Evolutionary conservation across 2,888 invertebrate genomes (phyloP), one percentile per base, ranked within the genome.

Genomic region (Heliconius ethilla): DNA sequence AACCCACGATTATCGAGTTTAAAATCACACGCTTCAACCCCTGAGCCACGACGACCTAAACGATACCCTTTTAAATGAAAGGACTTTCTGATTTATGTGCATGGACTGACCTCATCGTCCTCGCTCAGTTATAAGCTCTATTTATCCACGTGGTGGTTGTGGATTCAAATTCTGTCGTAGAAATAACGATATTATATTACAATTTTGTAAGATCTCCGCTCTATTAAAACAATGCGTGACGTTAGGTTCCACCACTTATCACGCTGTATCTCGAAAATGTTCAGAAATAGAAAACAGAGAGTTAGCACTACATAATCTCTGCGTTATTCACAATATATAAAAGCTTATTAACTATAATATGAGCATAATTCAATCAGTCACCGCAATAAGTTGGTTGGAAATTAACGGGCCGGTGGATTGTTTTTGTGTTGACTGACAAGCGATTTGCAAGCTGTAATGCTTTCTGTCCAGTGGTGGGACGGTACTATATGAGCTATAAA

Each of bases 371-470:
- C 72, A 80, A 73, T 78, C 75, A 72, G 75, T 59, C 76, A 77
- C 80, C 78, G 51, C 80, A 80, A 78, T 76, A 76, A 76, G 75
- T 80, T 62, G 70, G 79, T 75, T 73, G 45, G 77, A 77, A 73
- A 81, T 81, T 78, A 81, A 79, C 77, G 79, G 76, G 70, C 79
- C 75, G 59, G 77, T 75, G 79, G 76, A 75, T 76, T 79, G 77
- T 81, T 83, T 83, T 83, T 83, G 81, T 79, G 40, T 69, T 69
- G 25, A 69, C 69, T 69, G 83, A 75, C 88, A 87, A 89, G 92
- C 91, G 89, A 88, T 92, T 81, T 84, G 79, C 70, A 80, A 84
- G 78, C 80, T 82, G 80, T 75, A 78, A 78, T 27, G 63, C 51
- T 18, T 13, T 3, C 1, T 4, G 3, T 55, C 73, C 73, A 63